These are phyloP conservation scores for Pipistrellus kuhlii DNA, from an alignment of 2,797 vertebrate species.

Conservation along the genomic window DNA sequence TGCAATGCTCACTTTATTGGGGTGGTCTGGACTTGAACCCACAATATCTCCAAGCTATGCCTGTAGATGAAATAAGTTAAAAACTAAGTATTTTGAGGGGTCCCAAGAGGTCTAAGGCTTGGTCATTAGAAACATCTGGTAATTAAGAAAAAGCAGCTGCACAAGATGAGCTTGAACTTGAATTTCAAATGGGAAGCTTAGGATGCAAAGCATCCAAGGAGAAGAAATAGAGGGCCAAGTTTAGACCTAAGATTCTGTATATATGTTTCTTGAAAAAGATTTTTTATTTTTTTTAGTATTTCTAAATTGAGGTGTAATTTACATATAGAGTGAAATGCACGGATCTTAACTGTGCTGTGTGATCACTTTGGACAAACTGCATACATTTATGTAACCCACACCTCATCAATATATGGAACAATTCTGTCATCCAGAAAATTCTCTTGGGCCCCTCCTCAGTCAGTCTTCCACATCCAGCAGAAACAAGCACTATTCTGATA, in stretches of 20 bases:
- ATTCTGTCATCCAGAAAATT: background rate
- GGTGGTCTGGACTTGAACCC: background rate
- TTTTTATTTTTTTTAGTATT: background rate
- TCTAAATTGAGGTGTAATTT: slow-evolving; percentile 37
- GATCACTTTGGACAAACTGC: background rate
- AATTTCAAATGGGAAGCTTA: background rate
- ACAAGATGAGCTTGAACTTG: slow-evolving; percentile 36
- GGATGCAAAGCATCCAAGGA: background rate
- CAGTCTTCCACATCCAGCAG: background rate
- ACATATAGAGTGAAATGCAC: slow-evolving; percentile 15
- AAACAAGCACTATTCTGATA: background rate
- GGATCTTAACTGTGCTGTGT: background rate
- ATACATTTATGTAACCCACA: background rate
- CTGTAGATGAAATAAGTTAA: background rate
- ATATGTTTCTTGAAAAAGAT: background rate
- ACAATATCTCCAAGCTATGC: background rate
- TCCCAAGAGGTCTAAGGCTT: background rate
- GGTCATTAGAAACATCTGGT: slow-evolving; percentile 55
- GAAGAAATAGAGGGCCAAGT: background rate
- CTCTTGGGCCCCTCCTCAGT: background rate
- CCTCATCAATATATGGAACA: background rate
- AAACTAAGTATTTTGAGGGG: background rate
- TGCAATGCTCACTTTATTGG: background rate
- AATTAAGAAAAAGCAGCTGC: slow-evolving; percentile 48
- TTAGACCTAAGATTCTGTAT: background rate